Base-by-base conservation (phyloP, 2,797 vertebrate genomes). In the Alfaro cultratus region DNA sequence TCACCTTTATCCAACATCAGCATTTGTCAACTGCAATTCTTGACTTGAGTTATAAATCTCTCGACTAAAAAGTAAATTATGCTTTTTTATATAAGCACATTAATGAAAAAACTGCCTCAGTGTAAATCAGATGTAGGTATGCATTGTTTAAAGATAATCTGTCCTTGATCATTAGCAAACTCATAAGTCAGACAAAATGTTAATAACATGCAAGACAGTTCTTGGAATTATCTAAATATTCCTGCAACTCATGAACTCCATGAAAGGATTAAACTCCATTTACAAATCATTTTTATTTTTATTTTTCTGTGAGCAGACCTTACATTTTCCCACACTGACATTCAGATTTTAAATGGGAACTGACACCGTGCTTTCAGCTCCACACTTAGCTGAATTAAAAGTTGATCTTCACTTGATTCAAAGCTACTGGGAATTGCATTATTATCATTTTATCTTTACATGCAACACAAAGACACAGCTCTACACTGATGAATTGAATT, bases 21-120 rank as follows among this genome's bases (percentile, higher is more conserved):
- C 36, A 41, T 26, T 68, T 53, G 49, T 39, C 21, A 39, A 68
- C 13, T 43, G 23, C 43, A 43, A 12, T 70, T 70, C 23, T 70
- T 43, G 11, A 43, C 39, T 70, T 71, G 41, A n/a, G 4, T 70
- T 41, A 29, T 71, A 43, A 43, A 70, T 43, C 39, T 68, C 9
- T 36, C 10, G 8, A 41, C 34, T 76, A 73, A 76, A 79, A 76
- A 82, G 75, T 39, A 49, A 78, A n/a, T 60, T 45, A 36, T 75
- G n/a, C 0, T 34, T 36, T 31, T 55, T 84, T 76, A 80, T 41
- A 41, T 16, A 18, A 83, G 9, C 5, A 18, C 0, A n/a, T 41
- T 34, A 1, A 1, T 34, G 1, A 1, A 34, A 34, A 34, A 34
- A 34, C 2, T 34, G 34, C 2, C 43, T 34, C 57, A 75, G 9